Percentiles rank a stretch among this genome's conserved stretches.
Conservation (phyloP, 2,888 invertebrate species). For the Melangyna quadrimaculata region DNA sequence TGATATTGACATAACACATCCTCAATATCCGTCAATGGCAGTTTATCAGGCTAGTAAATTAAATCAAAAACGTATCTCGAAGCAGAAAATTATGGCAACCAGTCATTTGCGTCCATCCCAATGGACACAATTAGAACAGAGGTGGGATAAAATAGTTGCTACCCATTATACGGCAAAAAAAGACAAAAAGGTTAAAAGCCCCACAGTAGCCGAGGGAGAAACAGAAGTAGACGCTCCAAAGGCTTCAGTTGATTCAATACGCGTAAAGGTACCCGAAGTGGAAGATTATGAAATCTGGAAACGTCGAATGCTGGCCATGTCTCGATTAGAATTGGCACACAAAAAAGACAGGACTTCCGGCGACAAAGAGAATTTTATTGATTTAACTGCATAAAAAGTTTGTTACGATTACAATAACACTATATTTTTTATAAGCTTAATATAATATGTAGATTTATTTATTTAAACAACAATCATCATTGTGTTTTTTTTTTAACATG, state of each 20-base stretch:
- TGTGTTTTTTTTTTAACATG: no score
- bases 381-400: background rate
- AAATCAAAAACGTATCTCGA: slow-evolving; percentile 83
- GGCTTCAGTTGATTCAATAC: background rate
- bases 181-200: slow-evolving; percentile 67
- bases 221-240: background rate
- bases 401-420: background rate
- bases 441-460: background rate
- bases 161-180: slow-evolving; percentile 74
- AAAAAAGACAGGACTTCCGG: background rate
- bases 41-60: slow-evolving; percentile 85
- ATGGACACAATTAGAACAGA: slow-evolving; percentile 84
- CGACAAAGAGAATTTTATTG: slow-evolving; percentile 29
- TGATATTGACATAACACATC: slow-evolving; percentile 83
- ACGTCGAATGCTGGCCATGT: slow-evolving; percentile 81
- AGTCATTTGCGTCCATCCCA: slow-evolving; percentile 84
- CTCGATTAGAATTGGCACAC: slow-evolving; percentile 80
- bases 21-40: slow-evolving; percentile 86
- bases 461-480: no score
- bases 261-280: slow-evolving; percentile 69
- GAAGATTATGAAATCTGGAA: slow-evolving; percentile 86
- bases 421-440: background rate
- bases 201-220: background rate
- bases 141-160: slow-evolving; percentile 82
- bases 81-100: slow-evolving; percentile 83